Conservation (phyloP, 1,140 invertebrate genomes). For the Coenobita brevimanus region DNA sequence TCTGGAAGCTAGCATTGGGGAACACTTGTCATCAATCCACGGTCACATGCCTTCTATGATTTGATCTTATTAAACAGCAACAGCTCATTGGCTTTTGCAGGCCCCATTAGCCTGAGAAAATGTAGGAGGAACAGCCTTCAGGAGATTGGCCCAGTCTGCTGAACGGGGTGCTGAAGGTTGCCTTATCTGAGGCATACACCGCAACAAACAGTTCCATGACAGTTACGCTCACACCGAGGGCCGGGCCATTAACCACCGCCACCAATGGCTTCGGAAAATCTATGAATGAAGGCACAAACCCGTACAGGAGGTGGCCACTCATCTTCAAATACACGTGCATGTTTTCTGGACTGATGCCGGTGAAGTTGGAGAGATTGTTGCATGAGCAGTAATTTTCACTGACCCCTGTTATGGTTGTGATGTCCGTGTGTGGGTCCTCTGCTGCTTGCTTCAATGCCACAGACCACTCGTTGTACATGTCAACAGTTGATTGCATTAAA, state of each 20-base stretch:
- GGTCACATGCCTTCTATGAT: slow-evolving; percentile 82
- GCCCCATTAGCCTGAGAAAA: slow-evolving; percentile 87
- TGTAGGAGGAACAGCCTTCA: slow-evolving; percentile 89
- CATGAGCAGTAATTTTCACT: too few species aligned
- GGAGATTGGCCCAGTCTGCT: slow-evolving; percentile 76
- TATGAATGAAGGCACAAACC: slow-evolving; percentile 82
- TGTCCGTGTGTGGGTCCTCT: too few species aligned
- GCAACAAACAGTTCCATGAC: slow-evolving; percentile 89
- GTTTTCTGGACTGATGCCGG: too few species aligned
- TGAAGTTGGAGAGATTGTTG: too few species aligned
- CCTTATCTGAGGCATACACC: slow-evolving; percentile 84
- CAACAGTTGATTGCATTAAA: too few species aligned
- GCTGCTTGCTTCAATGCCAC: too few species aligned
- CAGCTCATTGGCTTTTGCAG: slow-evolving; percentile 85
- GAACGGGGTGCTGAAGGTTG: slow-evolving; percentile 75
- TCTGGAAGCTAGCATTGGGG: slow-evolving; percentile 76
- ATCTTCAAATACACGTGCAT: too few species aligned
- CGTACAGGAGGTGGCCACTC: slow-evolving; percentile 16
- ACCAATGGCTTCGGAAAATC: slow-evolving; percentile 91
- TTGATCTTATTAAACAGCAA: slow-evolving; percentile 83
- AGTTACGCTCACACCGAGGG: slow-evolving; percentile 92
- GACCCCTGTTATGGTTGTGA: too few species aligned
- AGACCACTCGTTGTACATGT: too few species aligned
- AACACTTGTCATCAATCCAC: slow-evolving; percentile 85
- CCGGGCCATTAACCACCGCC: slow-evolving; percentile 92